Evolutionary conservation across 35 echinoderm and acorn worm species (phyloP).

Genomic region (Ophioderma brevispina): DNA sequence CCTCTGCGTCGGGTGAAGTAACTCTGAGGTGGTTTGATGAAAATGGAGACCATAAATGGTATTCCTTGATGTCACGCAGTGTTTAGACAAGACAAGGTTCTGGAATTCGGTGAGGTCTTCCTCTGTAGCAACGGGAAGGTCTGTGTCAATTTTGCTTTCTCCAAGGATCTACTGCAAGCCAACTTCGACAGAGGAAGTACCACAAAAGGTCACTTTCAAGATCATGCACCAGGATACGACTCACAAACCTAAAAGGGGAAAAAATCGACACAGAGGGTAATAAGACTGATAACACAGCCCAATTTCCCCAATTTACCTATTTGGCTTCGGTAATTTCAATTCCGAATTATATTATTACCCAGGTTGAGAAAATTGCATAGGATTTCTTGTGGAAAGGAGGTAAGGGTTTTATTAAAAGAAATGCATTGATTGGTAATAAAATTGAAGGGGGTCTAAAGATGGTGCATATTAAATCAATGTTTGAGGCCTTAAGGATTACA

Average conservation of each 20-base stretch:
- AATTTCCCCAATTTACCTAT: too few species aligned
- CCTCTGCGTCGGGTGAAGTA: constrained; percentile 85
- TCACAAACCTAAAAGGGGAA: constrained; percentile 74
- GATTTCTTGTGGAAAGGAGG: too few species aligned
- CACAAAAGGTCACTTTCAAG: constrained; percentile 75
- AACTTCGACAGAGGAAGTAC: constrained; percentile 96
- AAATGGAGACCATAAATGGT: constrained; percentile 93
- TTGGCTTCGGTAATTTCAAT: too few species aligned
- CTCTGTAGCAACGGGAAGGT: constrained; percentile 41
- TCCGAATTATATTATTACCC: too few species aligned
- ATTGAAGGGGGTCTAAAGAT: too few species aligned
- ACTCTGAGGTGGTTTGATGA: constrained; percentile 65
- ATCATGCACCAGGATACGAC: constrained; percentile 88
- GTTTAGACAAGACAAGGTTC: constrained; percentile 69
- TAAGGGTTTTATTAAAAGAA: too few species aligned
- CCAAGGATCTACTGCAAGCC: constrained; percentile 78
- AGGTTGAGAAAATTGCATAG: too few species aligned
- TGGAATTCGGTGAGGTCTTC: constrained; percentile 81
- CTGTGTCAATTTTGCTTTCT: constrained; percentile 58
- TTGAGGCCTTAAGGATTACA: too few species aligned
- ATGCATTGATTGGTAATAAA: too few species aligned
- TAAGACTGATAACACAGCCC: too few species aligned
- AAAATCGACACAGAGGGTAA: constrained; percentile 21
- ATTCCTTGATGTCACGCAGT: constrained; percentile 78
- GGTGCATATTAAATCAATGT: too few species aligned